phyloP scores from a whole-genome alignment of 1,140 invertebrate species.

The Cataglyphis hispanica region DNA sequence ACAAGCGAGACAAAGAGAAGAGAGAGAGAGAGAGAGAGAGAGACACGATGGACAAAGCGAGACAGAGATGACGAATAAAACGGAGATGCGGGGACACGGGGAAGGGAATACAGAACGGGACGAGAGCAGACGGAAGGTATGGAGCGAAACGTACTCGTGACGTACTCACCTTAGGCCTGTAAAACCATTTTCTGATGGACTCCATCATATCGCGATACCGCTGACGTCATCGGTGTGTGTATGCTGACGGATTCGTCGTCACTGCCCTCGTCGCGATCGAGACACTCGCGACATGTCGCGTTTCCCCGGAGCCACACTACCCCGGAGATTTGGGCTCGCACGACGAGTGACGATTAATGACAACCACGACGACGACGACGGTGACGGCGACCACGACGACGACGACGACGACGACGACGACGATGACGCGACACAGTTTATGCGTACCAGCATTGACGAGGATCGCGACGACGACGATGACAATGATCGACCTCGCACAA shows the following conservation, averaged over 20 bases:
- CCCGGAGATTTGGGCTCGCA: not conserved
- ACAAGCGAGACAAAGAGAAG: not conserved
- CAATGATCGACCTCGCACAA: conserved; percentile 18
- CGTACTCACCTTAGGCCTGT: conserved; percentile 94
- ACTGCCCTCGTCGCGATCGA: conserved; percentile 62
- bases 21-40: not conserved
- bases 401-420: not conserved
- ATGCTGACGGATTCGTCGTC: conserved; percentile 63
- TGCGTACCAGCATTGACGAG: conserved; percentile 25
- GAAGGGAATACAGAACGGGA: not conserved
- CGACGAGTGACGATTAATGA: not conserved
- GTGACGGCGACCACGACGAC: not conserved
- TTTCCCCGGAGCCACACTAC: not conserved
- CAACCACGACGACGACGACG: not conserved
- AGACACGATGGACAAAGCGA: not conserved
- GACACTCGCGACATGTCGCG: conserved; percentile 44
- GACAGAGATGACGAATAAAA: not conserved
- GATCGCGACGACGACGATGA: not conserved
- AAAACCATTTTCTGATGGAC: conserved; percentile 96
- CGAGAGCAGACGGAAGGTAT: conserved; percentile 62
- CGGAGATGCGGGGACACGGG: not conserved
- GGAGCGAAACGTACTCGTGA: not conserved
- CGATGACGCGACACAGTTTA: conserved; percentile 19
- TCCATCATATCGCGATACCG: conserved; percentile 88
- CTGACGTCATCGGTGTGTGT: conserved; percentile 67